Evolutionary conservation across 1,140 invertebrate species (phyloP), one percentile per base, ranked within the genome.

Genomic region (Alviniconcha marisindica): DNA sequence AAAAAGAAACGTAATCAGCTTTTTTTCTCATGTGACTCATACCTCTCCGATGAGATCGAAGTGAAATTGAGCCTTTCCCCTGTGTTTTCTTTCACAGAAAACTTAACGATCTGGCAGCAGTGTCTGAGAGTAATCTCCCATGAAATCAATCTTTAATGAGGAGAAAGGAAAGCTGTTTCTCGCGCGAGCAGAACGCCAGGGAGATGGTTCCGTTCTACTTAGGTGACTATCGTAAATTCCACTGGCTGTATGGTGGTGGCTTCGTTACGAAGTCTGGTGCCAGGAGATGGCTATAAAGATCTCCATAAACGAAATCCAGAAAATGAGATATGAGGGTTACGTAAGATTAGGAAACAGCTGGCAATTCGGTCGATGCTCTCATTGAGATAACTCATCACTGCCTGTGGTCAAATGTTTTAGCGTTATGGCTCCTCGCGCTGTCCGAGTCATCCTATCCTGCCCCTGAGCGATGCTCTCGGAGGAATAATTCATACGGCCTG

Each of bases 121-220:
- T 66, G 56, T 66, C 60, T 80, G 54, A 42, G 77, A 80, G 54
- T 80, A 80, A 80, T 80, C 77, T 80, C 77, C 77, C 77, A 36
- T 80, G 77, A 80, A 80, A 80, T 80, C 77, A 80, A 80, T 80
- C 77, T 80, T 80, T 80, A 80, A 80, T 80, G 77, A 60, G 56
- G 31, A 66, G 77, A 80, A 80, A 66, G 60, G 60, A 60, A 38
- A 66, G 40, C 38, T 42, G 40, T 28, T 66, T 66, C 33, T 28
- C 36, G 14, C 44, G 28, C 33, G 18, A 33, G 56, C 56, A 63
- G 18, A 60, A 15, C 21, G 5, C 77, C 42, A 36, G 36, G 7
- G 4, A n/a, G 51, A 40, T 28, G 60, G 54, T 31, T 63, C 1
- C 24, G 12, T 28, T 21, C 28, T 10, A 5, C 73, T 40, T 31